phyloP scores from a whole-genome alignment of 2,113 vertebrate species.

The Actenoides hombroni region DNA sequence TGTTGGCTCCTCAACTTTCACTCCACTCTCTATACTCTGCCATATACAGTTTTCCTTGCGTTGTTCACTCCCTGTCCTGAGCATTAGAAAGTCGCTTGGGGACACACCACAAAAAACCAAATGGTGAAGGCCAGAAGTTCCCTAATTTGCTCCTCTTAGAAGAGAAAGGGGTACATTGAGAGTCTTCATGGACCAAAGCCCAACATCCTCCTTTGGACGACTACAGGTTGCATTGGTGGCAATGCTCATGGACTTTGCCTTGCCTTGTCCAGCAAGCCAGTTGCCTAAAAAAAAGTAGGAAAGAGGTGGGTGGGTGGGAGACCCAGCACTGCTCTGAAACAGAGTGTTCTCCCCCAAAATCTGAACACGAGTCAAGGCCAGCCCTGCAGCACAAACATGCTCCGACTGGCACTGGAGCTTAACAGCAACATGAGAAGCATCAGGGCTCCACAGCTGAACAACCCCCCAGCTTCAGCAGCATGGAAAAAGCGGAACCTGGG shows the following conservation, averaged over 20 bases:
- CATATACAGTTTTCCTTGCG: background rate
- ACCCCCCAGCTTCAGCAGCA: background rate
- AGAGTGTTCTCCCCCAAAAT: background rate
- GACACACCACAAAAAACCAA: background rate
- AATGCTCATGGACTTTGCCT: background rate
- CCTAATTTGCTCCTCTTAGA: background rate
- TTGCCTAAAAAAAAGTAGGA: background rate
- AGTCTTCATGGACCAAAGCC: background rate
- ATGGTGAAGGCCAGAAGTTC: background rate
- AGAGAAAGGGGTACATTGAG: background rate
- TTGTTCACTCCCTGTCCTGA: slow-evolving; percentile 34
- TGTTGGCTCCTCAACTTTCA: slow-evolving; percentile 9
- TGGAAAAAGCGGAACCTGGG: background rate
- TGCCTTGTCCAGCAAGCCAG: background rate
- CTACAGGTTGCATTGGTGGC: background rate
- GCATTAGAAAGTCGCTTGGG: slow-evolving; percentile 10
- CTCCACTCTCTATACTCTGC: background rate
- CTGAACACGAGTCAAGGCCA: background rate
- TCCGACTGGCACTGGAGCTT: background rate
- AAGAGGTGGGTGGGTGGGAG: background rate
- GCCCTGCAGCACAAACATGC: background rate
- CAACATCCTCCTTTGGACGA: background rate
- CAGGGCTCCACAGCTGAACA: background rate
- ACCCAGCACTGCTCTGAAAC: background rate
- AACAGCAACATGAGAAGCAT: background rate